Base-by-base conservation (phyloP, 2,113 vertebrate genomes). In the Phylloscopus whistleri region DNA sequence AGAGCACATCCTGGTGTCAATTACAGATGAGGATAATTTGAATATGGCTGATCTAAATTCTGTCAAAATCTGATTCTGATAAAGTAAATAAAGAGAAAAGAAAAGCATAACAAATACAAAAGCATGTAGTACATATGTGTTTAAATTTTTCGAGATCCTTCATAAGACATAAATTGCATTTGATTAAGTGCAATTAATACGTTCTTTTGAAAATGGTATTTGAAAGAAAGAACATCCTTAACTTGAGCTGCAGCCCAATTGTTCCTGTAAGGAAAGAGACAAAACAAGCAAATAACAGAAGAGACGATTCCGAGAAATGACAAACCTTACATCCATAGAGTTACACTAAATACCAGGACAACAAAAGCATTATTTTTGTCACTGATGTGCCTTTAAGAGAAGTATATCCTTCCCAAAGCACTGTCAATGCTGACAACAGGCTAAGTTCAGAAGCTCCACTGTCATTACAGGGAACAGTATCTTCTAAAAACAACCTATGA, bases 11-110 rank as follows among this genome's bases (percentile, higher is more conserved):
- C 58, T 87, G 59, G 55, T 53, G 51, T 62, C 44, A 58, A 13
- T 67, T 31, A 88, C 75, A 79, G 41, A 90, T 43, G 13, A 92
- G 52, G 12, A 80, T 62, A 60, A 82, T 90, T 96, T 95, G 41
- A 76, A 91, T 83, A 60, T 15, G 41, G 37, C 56, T 95, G 53
- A 85, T 83, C 53, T 83, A 85, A 85, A 90, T 94, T 85, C 70
- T 62, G 28, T 76, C n/a, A 68, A 93, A 87, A 56, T 79, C 87
- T 46, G 35, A 49, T 46, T 62, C 59, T 69, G 37, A 26, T 37
- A 53, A 84, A 95, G 28, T 63, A 87, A 93, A 88, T 52, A 86
- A 87, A 67, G 23, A 82, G 13, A 78, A 90, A 83, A 83, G 22
- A 70, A 94, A 72, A 37, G 10, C 39, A 39, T 22, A 51, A 63